Percentiles rank a stretch among this genome's conserved stretches.
These are phyloP conservation scores for Echinometra lucunter DNA, from an alignment of 53 echinoderm and acorn worm genomes.

Conservation along the genomic window DNA sequence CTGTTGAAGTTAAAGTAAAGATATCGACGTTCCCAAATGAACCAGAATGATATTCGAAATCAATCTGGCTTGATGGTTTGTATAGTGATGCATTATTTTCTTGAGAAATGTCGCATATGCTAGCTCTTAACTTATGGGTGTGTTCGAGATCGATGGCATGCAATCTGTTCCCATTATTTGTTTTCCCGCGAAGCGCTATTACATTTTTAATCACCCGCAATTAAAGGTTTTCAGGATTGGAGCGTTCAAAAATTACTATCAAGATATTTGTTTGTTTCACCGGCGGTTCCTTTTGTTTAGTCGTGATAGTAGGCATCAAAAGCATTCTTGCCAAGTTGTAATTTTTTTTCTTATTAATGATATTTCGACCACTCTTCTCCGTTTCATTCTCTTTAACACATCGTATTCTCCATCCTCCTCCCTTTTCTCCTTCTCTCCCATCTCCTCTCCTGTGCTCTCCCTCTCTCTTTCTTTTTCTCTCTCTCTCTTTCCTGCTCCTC, in stretches of 20 bases:
- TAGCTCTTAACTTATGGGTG: not conserved
- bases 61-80: not conserved
- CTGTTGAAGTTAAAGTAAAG: not conserved
- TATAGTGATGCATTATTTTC: not conserved
- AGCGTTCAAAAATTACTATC: too few relatives aligned
- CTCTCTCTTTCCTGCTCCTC: too few relatives aligned
- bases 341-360: too few relatives aligned
- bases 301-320: too few relatives aligned
- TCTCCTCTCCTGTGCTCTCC: not conserved
- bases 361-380: not conserved
- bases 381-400: not conserved
- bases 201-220: not conserved
- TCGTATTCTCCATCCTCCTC: not conserved
- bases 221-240: not conserved
- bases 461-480: not conserved
- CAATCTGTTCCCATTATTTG: constrained; percentile 19
- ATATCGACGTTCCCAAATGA: not conserved
- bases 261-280: too few relatives aligned
- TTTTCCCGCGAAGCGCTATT: not conserved
- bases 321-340: too few relatives aligned
- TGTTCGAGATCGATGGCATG: not conserved
- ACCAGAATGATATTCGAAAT: not conserved
- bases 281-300: too few relatives aligned
- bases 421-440: not conserved
- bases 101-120: not conserved